A percentile compares a stretch with the other conserved stretches of the same genome.
These are phyloP conservation scores for Cryptosula pallasiana DNA, from an alignment of 2,888 invertebrate genomes.

Conservation along the genomic window DNA sequence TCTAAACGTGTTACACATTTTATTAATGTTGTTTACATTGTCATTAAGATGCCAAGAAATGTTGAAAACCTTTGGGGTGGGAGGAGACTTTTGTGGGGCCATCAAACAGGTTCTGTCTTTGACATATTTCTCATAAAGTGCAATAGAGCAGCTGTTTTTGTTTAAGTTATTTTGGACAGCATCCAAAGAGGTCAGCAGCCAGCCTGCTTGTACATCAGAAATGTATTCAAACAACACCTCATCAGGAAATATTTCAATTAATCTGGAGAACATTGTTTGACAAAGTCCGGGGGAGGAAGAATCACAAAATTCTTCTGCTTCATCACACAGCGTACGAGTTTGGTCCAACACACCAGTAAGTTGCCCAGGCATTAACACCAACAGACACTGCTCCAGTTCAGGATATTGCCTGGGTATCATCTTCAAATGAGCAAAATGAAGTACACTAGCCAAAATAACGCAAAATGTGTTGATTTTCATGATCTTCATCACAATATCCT, in stretches of 20 bases:
- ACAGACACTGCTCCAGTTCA: neutral
- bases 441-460: too few relatives aligned
- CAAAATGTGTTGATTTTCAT: too few relatives aligned
- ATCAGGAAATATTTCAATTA: neutral
- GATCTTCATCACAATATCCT: too few relatives aligned
- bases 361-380: neutral
- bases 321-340: neutral
- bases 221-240: neutral
- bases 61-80: slow-evolving; percentile 28
- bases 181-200: neutral
- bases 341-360: neutral
- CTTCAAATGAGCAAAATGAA: neutral
- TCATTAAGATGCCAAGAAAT: slow-evolving; percentile 27
- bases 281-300: neutral
- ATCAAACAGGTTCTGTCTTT: slow-evolving; percentile 37
- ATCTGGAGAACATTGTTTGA: neutral
- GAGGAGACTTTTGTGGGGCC: slow-evolving; percentile 22
- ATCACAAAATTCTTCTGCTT: neutral
- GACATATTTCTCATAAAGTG: slow-evolving; percentile 30
- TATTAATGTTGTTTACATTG: slow-evolving; percentile 36
- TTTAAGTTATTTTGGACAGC: neutral
- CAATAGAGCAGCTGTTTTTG: slow-evolving; percentile 22
- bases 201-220: neutral
- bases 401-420: neutral
- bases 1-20: slow-evolving; percentile 36